Evolutionary conservation across 1,140 invertebrate genomes (phyloP), one percentile per base, ranked within the genome.

Genomic region (Papilio xuthus): DNA sequence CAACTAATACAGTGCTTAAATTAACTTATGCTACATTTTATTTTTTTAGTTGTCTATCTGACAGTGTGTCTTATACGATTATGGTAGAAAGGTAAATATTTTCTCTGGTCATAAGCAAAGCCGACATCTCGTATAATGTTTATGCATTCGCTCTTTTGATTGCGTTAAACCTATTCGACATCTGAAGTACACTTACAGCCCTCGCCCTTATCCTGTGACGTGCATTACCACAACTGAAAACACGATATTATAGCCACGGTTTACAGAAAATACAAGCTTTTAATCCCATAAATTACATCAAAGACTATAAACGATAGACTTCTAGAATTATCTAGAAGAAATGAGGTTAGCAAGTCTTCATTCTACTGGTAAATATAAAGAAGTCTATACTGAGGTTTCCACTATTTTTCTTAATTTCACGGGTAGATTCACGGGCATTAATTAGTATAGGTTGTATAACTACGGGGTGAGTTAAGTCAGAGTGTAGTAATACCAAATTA

Each of bases 101-200:
- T 28, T 67, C 26, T 13, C 4, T 8, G 12, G 15, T 10, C 20
- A 28, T 67, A 28, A 23, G 8, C 26, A 67, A 23, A n/a, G n/a
- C 26, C 60, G 26, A 15, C 26, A 67, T 28, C 56, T 60, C 23
- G 60, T 32, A 7, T 67, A 67, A 28, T 67, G 60, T 67, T 67
- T 67, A 67, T 67, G 60, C 60, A 28, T 28, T 67, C 60, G 56
- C 56, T 26, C 26, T 67, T 67, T 67, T 32, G 15, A 67, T 67
- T 67, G 60, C 60, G 60, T 67, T 60, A 67, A 67, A 67, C 60
- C 60, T 67, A 67, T 67, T 67, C 60, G 60, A 28, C 23, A 67
- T 67, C 13, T 67, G 4, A 67, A 67, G 60, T 3, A 6, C 13
- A 67, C 60, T 67, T 15, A 32, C 26, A 67, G 26, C 60, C 60